Base-by-base conservation (phyloP, 2,113 vertebrate genomes). In the Electrona antarctica region DNA sequence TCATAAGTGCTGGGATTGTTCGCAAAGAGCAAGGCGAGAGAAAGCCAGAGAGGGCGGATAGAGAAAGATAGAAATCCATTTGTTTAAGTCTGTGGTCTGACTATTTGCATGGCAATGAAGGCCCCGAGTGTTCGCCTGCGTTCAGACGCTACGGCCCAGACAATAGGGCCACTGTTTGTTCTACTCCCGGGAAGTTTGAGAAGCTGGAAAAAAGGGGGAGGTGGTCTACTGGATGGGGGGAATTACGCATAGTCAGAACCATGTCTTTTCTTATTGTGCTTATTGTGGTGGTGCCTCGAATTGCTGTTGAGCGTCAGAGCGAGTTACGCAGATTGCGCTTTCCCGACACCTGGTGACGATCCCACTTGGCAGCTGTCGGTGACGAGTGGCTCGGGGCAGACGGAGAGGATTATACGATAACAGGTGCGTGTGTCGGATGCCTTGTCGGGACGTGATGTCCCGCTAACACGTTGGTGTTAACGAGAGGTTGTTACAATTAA, bases 101-200 rank as follows among this genome's bases (percentile, higher is more conserved):
- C 90, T 86, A 91, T 92, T 91, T 94, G 94, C 92, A 93, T 95
- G 93, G 93, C 85, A 92, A 95, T 93, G 92, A 94, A 94, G 93
- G 90, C 90, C 86, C 74, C 77, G 88, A 92, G 89, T 84, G 91
- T 93, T 93, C 93, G 86, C 91, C 88, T 89, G 85, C 74, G 85
- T 82, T 93, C 79, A 93, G 91, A 94, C 92, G 90, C 3, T 88
- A 90, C 88, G 33, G 82, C 87, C 80, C 73, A 70, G 91, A 98
- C 96, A 98, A 98, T 96, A 94, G 93, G 81, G 83, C 87, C 93
- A 93, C 93, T 99, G 96, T 98, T 94, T 93, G 63, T 90, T 94
- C 91, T 92, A 92, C 89, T 41, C 81, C 84, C 85, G 78, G 90
- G 85, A 90, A 91, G 88, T 87, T 89, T 84, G 76, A 85, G 64